phyloP scores from a whole-genome alignment of 2,113 vertebrate species.

The Ramphastos sulfuratus region DNA sequence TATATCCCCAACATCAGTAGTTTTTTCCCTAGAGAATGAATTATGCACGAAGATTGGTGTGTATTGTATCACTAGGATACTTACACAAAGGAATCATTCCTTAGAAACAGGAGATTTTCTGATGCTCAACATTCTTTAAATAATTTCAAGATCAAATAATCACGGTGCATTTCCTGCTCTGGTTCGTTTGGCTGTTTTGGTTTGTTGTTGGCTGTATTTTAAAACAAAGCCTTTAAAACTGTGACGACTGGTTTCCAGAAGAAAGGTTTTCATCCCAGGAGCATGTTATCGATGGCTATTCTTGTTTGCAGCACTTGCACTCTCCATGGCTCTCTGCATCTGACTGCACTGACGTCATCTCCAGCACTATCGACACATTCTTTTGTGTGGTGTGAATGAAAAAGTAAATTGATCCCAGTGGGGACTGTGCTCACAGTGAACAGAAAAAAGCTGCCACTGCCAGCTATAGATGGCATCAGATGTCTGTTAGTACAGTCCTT shows the following conservation, averaged over 20 bases:
- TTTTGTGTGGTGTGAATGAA: constrained; percentile 63
- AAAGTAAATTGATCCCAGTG: constrained; percentile 70
- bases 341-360: constrained; percentile 46
- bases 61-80: background rate
- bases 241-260: background rate
- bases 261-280: background rate
- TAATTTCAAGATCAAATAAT: background rate
- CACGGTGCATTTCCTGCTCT: background rate
- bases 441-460: constrained; percentile 8
- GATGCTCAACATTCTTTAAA: background rate
- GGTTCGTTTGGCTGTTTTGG: background rate
- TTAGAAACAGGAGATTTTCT: background rate
- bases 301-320: background rate
- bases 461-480: constrained; percentile 66
- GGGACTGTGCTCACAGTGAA: constrained; percentile 27
- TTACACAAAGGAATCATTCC: background rate
- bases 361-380: constrained; percentile 63
- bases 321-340: constrained; percentile 47
- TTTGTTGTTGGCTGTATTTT: background rate
- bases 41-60: background rate
- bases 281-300: background rate
- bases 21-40: background rate
- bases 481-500: background rate
- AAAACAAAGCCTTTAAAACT: background rate
- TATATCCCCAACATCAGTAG: background rate